Evolutionary conservation across 2,888 invertebrate genomes (phyloP), one percentile per base, ranked within the genome.

Genomic region (Nipponacmea schrenckii): DNA sequence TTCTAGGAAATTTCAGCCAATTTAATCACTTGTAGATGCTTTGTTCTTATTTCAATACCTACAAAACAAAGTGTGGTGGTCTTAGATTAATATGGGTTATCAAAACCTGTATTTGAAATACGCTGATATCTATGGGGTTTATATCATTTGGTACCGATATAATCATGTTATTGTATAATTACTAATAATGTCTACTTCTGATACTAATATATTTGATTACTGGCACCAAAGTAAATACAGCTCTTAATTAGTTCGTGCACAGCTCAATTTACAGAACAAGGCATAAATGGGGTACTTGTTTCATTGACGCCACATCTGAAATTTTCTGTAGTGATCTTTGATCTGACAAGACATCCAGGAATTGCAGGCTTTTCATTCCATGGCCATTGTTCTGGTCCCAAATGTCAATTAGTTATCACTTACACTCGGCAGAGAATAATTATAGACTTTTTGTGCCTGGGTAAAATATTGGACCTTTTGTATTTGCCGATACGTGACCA

Each of bases 381-480:
- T 39, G 10, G 39, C 56, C 20, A 20, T 56, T 56, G 56, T 56
- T 24, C 24, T 24, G 24, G 20, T 56, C 12, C 10, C 24, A 20
- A 56, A 56, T 56, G 56, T 56, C 56, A 24, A 20, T 56, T 14
- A 14, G 24, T 24, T 56, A 56, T 56, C 56, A 20, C 12, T 14
- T 24, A 39, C 39, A 56, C 56, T 20, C 24, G 56, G 24, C 14
- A 12, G 56, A 56, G 56, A 56, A 56, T 56, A 56, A 56, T 56
- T 56, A 56, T 56, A 24, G 56, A 56, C 56, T 56, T 56, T 39
- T 56, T 56, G 56, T 56, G 20, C 56, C 56, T 56, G 20, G 56
- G 56, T 56, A 56, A 56, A 56, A 56, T 56, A 56, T 56, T 56
- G 56, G 56, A 56, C 56, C 56, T 20, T 56, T 56, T 56, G 56